Conservation (phyloP, 2,113 vertebrate species). For the Daubentonia madagascariensis region DNA sequence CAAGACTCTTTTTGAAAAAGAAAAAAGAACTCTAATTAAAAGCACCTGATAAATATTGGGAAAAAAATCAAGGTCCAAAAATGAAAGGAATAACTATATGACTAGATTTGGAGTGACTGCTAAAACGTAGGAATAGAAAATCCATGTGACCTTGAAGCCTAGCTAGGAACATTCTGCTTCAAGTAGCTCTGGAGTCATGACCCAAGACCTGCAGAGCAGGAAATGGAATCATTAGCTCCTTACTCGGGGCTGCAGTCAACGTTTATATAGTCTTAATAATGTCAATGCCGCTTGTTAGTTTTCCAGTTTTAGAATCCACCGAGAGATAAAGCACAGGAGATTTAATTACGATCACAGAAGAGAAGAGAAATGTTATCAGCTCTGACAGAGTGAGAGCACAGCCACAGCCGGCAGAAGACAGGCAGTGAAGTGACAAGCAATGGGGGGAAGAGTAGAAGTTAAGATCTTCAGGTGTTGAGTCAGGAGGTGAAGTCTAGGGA, state of each 20-base stretch:
- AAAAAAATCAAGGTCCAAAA: not conserved
- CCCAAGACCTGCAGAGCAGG: not conserved
- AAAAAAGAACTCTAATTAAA: not conserved
- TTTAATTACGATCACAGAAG: not conserved
- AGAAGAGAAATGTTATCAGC: constrained; percentile 4
- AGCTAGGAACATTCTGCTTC: not conserved
- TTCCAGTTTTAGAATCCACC: not conserved
- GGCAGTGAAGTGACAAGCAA: not conserved
- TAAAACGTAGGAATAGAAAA: not conserved
- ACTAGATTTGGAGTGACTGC: not conserved
- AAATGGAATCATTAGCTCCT: not conserved
- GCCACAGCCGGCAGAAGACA: not conserved
- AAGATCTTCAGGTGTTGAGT: not conserved
- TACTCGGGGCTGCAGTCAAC: not conserved
- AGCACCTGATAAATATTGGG: not conserved
- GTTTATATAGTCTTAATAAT: constrained; percentile 34
- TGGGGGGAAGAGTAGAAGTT: accelerated
- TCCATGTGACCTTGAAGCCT: not conserved
- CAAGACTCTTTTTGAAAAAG: not conserved
- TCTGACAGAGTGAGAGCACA: not conserved
- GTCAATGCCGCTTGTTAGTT: constrained; percentile 26
- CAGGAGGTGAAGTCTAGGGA: not conserved
- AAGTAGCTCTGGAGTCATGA: not conserved
- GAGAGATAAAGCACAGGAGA: not conserved
- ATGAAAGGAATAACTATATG: not conserved